Conservation (phyloP, 2,797 vertebrate genomes). For the Cyclopterus lumpus region DNA sequence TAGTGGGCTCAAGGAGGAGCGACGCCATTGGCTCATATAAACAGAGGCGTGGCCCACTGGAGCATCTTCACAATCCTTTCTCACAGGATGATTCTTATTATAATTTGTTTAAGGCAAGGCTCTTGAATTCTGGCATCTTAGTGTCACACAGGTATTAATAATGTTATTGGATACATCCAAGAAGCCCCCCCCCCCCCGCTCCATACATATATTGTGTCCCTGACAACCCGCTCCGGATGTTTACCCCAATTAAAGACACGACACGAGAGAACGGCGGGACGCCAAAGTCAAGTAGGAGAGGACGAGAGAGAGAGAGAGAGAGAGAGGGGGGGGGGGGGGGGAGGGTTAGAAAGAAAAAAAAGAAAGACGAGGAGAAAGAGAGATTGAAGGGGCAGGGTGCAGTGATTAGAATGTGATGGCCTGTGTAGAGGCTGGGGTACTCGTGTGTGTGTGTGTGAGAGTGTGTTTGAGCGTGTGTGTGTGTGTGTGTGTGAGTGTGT, state of each 20-base stretch:
- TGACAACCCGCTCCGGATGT: conserved; percentile 54
- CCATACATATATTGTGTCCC: conserved; percentile 20
- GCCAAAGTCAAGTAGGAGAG: not conserved
- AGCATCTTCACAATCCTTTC: conserved; percentile 21
- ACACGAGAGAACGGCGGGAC: not conserved
- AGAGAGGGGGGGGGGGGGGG: not conserved
- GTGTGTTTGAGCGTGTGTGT: not conserved
- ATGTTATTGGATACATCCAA: not conserved
- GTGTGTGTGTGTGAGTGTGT: too few relatives aligned
- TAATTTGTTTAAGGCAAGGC: not conserved
- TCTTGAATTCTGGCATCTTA: not conserved
- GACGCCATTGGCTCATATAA: not conserved
- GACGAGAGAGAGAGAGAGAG: not conserved
- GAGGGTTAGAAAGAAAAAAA: conserved; percentile 26
- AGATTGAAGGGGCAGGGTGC: conserved; percentile 69
- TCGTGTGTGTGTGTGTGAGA: not conserved
- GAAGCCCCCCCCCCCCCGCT: not conserved
- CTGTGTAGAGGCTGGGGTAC: conserved; percentile 28
- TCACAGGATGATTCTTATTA: conserved; percentile 1
- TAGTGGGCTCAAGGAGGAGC: not conserved
- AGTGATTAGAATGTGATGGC: conserved; percentile 74
- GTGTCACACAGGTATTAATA: not conserved
- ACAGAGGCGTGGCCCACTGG: not conserved
- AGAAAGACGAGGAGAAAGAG: conserved; percentile 45
- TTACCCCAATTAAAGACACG: conserved; percentile 65